phyloP scores from a whole-genome alignment of 1,140 invertebrate genomes.

The Lasioglossum albipes region DNA sequence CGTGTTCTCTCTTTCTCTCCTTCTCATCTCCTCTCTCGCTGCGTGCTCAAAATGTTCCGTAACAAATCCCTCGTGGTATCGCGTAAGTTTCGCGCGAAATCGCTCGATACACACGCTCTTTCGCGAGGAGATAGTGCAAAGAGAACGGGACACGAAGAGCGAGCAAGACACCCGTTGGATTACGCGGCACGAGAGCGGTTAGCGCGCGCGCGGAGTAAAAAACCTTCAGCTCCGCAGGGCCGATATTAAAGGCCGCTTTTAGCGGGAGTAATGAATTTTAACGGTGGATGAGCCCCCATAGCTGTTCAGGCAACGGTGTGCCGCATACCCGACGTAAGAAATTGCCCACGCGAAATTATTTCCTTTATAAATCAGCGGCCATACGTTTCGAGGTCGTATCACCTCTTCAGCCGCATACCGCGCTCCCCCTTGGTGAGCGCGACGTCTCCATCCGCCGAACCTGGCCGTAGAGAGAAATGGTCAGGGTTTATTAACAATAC shows the following conservation, averaged over 20 bases:
- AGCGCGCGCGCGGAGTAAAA: neutral
- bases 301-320: slow-evolving; percentile 32
- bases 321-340: slow-evolving; percentile 62
- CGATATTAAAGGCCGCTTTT: slow-evolving; percentile 47
- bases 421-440: neutral
- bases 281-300: slow-evolving; percentile 49
- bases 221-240: slow-evolving; percentile 6
- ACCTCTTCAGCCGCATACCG: slow-evolving; percentile 37
- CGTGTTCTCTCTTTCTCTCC: too few relatives aligned
- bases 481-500: slow-evolving; percentile 63
- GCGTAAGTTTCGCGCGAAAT: slow-evolving; percentile 1
- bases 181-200: neutral
- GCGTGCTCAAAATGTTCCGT: slow-evolving; percentile 22
- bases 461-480: slow-evolving; percentile 43
- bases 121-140: neutral
- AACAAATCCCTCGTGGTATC: neutral
- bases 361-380: slow-evolving; percentile 74
- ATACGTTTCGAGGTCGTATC: slow-evolving; percentile 67
- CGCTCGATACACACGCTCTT: neutral
- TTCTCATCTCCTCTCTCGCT: too few relatives aligned
- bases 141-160: too few relatives aligned
- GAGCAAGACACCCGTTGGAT: too few relatives aligned
- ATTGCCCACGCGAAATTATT: slow-evolving; percentile 71
- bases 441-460: slow-evolving; percentile 44
- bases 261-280: slow-evolving; percentile 67